These are phyloP conservation scores for Chymomyza fuscimana DNA, from an alignment of 2,888 invertebrate species.

Conservation along the genomic window DNA sequence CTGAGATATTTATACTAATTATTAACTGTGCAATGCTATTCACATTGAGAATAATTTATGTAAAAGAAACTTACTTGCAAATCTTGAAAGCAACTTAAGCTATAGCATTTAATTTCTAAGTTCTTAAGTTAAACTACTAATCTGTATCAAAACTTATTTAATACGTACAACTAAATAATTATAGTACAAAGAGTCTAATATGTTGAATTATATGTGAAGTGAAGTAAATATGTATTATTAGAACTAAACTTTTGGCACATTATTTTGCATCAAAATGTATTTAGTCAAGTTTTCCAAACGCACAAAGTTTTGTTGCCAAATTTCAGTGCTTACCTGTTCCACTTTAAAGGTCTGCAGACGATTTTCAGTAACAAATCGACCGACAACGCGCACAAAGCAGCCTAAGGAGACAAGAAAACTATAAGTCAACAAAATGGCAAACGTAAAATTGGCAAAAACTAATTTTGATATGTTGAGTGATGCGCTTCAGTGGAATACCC, in stretches of 20 bases:
- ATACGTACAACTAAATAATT: not conserved
- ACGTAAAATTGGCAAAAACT: no score
- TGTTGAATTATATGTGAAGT: constrained; percentile 10
- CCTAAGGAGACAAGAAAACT: constrained; percentile 44
- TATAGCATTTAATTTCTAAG: constrained; percentile 32
- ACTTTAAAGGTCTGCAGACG: constrained; percentile 73
- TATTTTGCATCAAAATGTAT: constrained; percentile 67
- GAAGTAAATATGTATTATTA: not conserved
- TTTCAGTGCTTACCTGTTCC: constrained; percentile 42
- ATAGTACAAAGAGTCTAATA: not conserved
- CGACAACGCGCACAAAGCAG: constrained; percentile 67
- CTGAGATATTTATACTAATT: constrained; percentile 5
- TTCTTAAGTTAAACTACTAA: constrained; percentile 27
- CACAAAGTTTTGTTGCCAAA: constrained; percentile 53
- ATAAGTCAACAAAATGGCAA: not conserved
- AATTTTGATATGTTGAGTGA: no score
- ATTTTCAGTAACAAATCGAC: constrained; percentile 66
- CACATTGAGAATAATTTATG: constrained; percentile 21
- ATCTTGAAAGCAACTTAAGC: constrained; percentile 20
- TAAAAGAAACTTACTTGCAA: constrained; percentile 28
- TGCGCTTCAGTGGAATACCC: no score
- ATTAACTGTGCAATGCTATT: constrained; percentile 49
- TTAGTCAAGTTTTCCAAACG: constrained; percentile 74
- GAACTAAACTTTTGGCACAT: constrained; percentile 22
- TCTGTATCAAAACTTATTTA: not conserved